Percentiles rank a stretch among this genome's conserved stretches.
Evolutionary conservation across 2,888 invertebrate genomes (phyloP).

Genomic region (Caenorhabditis afra): DNA sequence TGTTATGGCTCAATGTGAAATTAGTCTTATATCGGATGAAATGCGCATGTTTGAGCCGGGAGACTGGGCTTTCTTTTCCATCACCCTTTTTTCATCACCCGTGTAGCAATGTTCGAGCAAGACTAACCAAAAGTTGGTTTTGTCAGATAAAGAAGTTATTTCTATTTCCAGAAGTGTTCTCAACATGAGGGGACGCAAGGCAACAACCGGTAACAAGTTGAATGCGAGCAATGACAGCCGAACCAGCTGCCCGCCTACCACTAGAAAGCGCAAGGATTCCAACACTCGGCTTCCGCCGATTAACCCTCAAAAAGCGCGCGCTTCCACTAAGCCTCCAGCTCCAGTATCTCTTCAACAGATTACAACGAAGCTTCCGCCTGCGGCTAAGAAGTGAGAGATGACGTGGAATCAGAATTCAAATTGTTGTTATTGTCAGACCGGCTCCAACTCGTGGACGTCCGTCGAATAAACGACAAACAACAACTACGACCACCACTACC

Average conservation of each 20-base stretch:
- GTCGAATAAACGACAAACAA: constrained; percentile 54
- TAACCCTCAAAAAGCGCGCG: constrained; percentile 28
- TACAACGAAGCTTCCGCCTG: constrained; percentile 53
- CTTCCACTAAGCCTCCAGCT: constrained; percentile 41
- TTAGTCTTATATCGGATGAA: neutral
- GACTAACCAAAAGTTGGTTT: neutral
- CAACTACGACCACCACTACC: constrained; percentile 59
- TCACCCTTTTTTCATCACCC: constrained; percentile 21
- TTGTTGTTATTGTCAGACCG: constrained; percentile 39
- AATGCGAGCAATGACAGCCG: constrained; percentile 52
- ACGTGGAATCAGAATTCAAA: neutral
- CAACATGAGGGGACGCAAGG: constrained; percentile 64
- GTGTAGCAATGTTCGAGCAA: constrained; percentile 36
- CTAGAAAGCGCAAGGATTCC: constrained; percentile 64
- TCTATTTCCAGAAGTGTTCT: constrained; percentile 61
- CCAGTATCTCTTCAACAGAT: constrained; percentile 42
- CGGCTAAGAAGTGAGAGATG: constrained; percentile 37
- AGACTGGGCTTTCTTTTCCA: constrained; percentile 12
- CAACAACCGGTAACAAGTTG: constrained; percentile 52
- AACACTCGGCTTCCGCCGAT: constrained; percentile 69
- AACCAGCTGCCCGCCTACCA: constrained; percentile 67
- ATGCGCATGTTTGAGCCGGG: constrained; percentile 43
- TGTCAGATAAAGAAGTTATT: neutral
- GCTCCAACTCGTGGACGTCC: constrained; percentile 61
- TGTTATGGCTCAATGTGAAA: constrained; percentile 22